These are phyloP conservation scores for Haplochromis burtoni DNA, from an alignment of 2,113 vertebrate genomes.

Conservation along the genomic window DNA sequence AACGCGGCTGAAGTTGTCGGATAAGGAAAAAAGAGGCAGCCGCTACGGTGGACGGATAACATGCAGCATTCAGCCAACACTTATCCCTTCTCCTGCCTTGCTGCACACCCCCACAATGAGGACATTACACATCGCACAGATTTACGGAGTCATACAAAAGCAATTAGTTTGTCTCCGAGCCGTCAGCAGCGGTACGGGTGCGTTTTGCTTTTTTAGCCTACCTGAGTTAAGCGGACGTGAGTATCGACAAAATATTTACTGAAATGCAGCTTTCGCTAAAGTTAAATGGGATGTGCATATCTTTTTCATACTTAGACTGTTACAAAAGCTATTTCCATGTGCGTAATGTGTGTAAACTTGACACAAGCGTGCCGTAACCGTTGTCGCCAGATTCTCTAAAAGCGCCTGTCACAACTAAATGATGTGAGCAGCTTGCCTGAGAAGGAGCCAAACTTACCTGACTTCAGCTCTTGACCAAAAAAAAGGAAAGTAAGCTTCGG, in stretches of 20 bases:
- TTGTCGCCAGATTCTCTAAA: conserved; percentile 58
- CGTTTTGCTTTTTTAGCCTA: conserved; percentile 41
- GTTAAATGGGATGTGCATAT: conserved; percentile 3
- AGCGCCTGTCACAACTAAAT: conserved; percentile 78
- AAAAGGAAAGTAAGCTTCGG: conserved; percentile 89
- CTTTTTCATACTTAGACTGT: not conserved
- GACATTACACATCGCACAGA: conserved; percentile 57
- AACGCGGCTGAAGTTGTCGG: conserved; percentile 63
- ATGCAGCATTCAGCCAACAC: conserved; percentile 48
- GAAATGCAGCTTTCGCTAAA: conserved; percentile 32
- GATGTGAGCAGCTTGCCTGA: conserved; percentile 69
- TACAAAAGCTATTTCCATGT: conserved; percentile 15
- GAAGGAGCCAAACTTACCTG: conserved; percentile 97
- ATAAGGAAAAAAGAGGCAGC: not conserved
- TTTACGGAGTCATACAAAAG: conserved; percentile 68
- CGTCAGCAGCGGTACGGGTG: conserved; percentile 42
- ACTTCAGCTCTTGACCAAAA: conserved; percentile 87
- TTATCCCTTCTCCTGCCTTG: conserved; percentile 31
- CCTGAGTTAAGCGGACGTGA: conserved; percentile 52
- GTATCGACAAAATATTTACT: conserved; percentile 20
- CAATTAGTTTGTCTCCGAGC: conserved; percentile 65
- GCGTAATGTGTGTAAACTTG: conserved; percentile 50
- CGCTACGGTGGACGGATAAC: conserved; percentile 35
- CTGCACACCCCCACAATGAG: conserved; percentile 42
- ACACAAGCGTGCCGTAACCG: conserved; percentile 45